phyloP scores from a whole-genome alignment of 2,888 invertebrate genomes.

The Hyalella azteca region DNA sequence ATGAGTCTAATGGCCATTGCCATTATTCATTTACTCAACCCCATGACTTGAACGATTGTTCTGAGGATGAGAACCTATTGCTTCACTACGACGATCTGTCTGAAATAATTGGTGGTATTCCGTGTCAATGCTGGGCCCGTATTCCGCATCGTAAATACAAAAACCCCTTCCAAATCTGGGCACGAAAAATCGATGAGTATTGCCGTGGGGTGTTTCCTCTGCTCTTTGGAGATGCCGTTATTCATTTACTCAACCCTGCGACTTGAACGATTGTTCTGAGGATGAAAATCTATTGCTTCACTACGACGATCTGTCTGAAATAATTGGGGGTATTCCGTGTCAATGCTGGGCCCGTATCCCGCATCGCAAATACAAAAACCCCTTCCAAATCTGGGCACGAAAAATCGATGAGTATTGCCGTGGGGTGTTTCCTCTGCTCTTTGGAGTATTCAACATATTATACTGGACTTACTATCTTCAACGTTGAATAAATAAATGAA shows the following conservation, averaged over 20 bases:
- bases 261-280: slow-evolving; percentile 6
- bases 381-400: slow-evolving; percentile 46
- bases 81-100: no score
- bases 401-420: slow-evolving; percentile 58
- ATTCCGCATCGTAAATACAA: background rate
- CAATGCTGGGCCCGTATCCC: background rate
- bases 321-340: background rate
- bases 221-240: slow-evolving; percentile 55
- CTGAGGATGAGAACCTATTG: no score
- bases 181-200: slow-evolving; percentile 53
- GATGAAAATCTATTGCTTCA: background rate
- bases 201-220: slow-evolving; percentile 58
- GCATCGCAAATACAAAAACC: slow-evolving; percentile 1
- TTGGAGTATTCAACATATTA: slow-evolving; percentile 58
- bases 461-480: slow-evolving; percentile 56
- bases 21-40: no score
- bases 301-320: background rate
- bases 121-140: no score
- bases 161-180: slow-evolving; percentile 44
- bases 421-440: slow-evolving; percentile 58
- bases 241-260: background rate
- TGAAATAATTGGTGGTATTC: no score
- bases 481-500: no score
- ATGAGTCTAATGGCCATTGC: background rate
- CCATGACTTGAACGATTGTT: no score